Percentiles rank a stretch among this genome's conserved stretches.
Conservation (phyloP, 1,140 invertebrate species). For the Meloidogyne hapla region DNA sequence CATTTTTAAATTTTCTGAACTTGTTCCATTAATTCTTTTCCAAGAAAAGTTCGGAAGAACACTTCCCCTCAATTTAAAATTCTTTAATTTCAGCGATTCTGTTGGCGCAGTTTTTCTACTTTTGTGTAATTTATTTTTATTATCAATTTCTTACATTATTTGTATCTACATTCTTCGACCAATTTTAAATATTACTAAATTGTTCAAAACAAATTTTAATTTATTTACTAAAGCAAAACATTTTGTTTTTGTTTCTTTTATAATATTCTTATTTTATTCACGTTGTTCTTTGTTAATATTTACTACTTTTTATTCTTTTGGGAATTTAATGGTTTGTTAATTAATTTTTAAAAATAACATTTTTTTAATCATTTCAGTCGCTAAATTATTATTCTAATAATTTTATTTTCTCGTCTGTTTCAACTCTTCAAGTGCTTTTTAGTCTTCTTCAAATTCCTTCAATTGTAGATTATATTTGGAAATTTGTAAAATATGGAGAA, state of each 20-base stretch:
- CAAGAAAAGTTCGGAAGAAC: no score
- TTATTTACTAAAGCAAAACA: background rate
- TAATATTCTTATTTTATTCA: background rate
- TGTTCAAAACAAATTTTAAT: background rate
- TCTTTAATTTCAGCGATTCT: background rate
- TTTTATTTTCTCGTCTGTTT: background rate
- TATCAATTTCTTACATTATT: background rate
- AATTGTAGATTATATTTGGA: slow-evolving; percentile 13
- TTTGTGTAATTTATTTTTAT: slow-evolving; percentile 1
- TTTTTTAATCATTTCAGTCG: background rate
- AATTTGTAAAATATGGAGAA: slow-evolving; percentile 11
- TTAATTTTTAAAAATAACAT: background rate
- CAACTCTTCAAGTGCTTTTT: background rate
- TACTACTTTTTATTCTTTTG: background rate
- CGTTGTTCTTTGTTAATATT: background rate
- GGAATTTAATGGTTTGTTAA: background rate
- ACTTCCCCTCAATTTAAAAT: no score
- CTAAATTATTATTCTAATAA: background rate
- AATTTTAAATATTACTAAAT: background rate
- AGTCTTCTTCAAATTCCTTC: background rate
- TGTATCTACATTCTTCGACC: background rate
- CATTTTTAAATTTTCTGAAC: no score
- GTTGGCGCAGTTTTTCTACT: background rate
- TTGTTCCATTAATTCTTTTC: no score
- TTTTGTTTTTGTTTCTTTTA: background rate